Percentiles rank a stretch among this genome's conserved stretches.
Evolutionary conservation across 2,888 invertebrate genomes (phyloP).

Genomic region (Drosophila leonis): DNA sequence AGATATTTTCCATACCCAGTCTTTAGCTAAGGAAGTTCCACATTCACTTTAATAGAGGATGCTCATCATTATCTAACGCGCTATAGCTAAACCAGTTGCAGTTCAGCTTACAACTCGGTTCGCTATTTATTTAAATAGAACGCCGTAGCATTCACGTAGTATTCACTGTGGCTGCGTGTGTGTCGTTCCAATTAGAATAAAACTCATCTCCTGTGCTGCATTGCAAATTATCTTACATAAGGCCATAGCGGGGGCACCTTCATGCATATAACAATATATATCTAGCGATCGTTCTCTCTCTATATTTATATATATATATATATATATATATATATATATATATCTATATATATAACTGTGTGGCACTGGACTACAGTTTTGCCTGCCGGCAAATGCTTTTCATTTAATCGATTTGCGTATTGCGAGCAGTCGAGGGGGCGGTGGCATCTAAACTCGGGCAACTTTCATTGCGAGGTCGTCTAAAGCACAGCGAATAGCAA

Average conservation of each 20-base stretch:
- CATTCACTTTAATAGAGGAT: conserved; percentile 56
- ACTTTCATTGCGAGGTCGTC: conserved; percentile 72
- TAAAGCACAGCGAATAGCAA: conserved; percentile 1
- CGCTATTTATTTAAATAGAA: conserved; percentile 45
- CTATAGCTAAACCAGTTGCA: conserved; percentile 12
- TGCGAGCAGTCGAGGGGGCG: conserved; percentile 53
- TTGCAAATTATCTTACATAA: conserved; percentile 77
- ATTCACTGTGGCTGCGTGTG: conserved; percentile 18
- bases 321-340: conserved; percentile 8
- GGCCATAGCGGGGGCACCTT: conserved; percentile 37
- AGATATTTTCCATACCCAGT: background rate
- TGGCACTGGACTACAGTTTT: conserved; percentile 1
- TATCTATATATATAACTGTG: conserved; percentile 13
- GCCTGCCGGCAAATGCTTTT: conserved; percentile 42
- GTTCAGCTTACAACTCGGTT: conserved; percentile 2
- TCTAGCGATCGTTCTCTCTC: background rate
- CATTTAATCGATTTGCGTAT: conserved; percentile 78
- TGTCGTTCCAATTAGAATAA: conserved; percentile 73
- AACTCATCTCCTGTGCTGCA: conserved; percentile 78
- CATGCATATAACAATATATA: conserved; percentile 11
- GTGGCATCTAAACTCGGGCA: conserved; percentile 35
- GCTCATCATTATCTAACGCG: conserved; percentile 47
- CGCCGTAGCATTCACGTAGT: conserved; percentile 35
- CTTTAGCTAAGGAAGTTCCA: conserved; percentile 35
- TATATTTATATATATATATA: conserved; percentile 3